Percentiles rank a stretch among this genome's conserved stretches.
These are phyloP conservation scores for Porites australiensis DNA, from an alignment of 64 coral and sea anemone genomes.

Conservation along the genomic window DNA sequence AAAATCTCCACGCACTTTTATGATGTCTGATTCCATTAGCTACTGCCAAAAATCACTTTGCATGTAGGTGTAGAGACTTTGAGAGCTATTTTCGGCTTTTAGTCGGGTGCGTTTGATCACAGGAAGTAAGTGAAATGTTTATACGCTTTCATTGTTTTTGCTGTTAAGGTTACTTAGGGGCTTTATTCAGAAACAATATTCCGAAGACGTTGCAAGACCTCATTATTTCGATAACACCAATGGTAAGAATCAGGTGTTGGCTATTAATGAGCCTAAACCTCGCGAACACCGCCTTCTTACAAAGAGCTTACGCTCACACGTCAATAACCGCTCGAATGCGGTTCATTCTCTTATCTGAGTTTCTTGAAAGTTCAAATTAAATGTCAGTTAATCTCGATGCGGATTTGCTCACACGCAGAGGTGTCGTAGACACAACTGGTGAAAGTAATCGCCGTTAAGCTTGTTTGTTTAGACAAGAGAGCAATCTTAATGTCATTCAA, in stretches of 20 bases:
- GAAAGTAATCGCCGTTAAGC: slow-evolving; percentile 43
- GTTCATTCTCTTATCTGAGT: slow-evolving; percentile 24
- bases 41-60: slow-evolving; percentile 15
- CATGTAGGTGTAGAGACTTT: slow-evolving; percentile 13
- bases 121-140: slow-evolving; percentile 78
- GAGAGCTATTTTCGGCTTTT: slow-evolving; percentile 25
- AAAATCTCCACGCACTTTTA: slow-evolving; percentile 37
- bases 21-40: slow-evolving; percentile 43
- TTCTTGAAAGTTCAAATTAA: slow-evolving; percentile 59
- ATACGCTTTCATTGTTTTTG: slow-evolving; percentile 78
- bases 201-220: slow-evolving; percentile 62
- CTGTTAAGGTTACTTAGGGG: slow-evolving; percentile 83
- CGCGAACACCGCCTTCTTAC: not conserved
- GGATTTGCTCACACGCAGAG: slow-evolving; percentile 35
- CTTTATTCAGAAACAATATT: slow-evolving; percentile 84
- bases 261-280: slow-evolving; percentile 28
- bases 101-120: slow-evolving; percentile 48
- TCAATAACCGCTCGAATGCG: slow-evolving; percentile 22
- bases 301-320: not conserved
- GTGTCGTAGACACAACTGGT: slow-evolving; percentile 46
- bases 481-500: slow-evolving; percentile 29
- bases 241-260: slow-evolving; percentile 35
- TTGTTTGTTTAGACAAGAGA: slow-evolving; percentile 41
- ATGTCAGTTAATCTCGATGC: slow-evolving; percentile 43
- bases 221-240: slow-evolving; percentile 70